A percentile compares a stretch with the other conserved stretches of the same genome.
Evolutionary conservation across 2,113 vertebrate genomes (phyloP).

Genomic region (Hymenochirus boettgeri): DNA sequence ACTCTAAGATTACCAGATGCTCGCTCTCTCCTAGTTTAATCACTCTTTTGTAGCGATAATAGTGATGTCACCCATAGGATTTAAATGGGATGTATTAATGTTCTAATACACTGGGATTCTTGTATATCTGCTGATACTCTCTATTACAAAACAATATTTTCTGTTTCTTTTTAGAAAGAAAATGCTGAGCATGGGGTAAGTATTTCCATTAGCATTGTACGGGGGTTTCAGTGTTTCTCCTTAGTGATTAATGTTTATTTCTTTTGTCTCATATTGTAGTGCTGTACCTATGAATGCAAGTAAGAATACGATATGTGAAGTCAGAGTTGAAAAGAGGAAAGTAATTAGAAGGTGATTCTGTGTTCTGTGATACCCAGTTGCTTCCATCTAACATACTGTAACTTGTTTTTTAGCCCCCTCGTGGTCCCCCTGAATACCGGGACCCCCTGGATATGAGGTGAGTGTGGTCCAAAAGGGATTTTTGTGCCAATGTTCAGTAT

Average conservation of each 20-base stretch:
- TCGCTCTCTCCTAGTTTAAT: too few species aligned
- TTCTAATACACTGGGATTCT: too few species aligned
- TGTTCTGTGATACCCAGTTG: neutral
- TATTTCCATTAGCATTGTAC: neutral
- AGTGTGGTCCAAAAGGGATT: conserved; percentile 28
- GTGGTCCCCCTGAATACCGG: conserved; percentile 62
- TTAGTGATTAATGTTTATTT: neutral
- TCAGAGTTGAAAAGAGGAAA: too few species aligned
- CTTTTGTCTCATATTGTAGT: conserved; percentile 60
- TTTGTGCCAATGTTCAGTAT: neutral
- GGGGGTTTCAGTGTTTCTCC: too few species aligned
- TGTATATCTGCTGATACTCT: neutral
- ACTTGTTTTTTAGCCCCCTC: conserved; percentile 67
- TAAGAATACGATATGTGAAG: conserved; percentile 60
- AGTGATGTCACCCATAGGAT: too few species aligned
- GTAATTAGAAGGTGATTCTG: too few species aligned
- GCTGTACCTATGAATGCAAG: conserved; percentile 91
- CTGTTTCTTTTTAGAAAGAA: conserved; percentile 71
- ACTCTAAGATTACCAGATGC: too few species aligned
- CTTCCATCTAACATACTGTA: neutral
- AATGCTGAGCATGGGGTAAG: conserved; percentile 87
- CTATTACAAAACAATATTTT: neutral
- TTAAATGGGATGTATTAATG: too few species aligned
- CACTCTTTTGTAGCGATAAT: too few species aligned
- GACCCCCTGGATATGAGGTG: conserved; percentile 73